These are phyloP conservation scores for Sandelia bainsii DNA, from an alignment of 2,797 vertebrate genomes.

Conservation along the genomic window DNA sequence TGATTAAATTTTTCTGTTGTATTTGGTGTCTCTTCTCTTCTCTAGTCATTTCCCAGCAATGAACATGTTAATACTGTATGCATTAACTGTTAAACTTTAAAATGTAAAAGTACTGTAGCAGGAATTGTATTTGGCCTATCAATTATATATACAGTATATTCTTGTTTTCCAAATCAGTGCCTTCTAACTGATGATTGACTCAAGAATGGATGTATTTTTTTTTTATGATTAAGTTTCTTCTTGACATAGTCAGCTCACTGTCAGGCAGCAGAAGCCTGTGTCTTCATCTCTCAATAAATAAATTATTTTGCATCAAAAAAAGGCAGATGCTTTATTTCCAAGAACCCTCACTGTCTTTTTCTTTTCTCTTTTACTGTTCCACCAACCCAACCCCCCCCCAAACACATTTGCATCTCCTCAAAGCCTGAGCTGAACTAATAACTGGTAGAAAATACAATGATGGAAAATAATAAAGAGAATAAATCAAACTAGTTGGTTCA, in stretches of 20 bases:
- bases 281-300: slow-evolving; percentile 54
- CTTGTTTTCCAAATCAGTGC: background rate
- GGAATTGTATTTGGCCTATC: background rate
- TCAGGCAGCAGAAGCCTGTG: slow-evolving; percentile 13
- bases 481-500: slow-evolving; percentile 17
- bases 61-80: background rate
- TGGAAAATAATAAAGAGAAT: slow-evolving; percentile 33
- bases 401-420: background rate
- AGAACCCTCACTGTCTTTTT: slow-evolving; percentile 15
- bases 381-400: background rate
- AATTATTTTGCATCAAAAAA: slow-evolving; percentile 33
- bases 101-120: background rate
- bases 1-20: background rate
- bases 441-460: slow-evolving; percentile 2
- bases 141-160: background rate
- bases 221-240: slow-evolving; percentile 46
- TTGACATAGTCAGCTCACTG: slow-evolving; percentile 29
- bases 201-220: slow-evolving; percentile 50
- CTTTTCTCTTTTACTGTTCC: background rate
- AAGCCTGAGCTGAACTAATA: slow-evolving; percentile 35
- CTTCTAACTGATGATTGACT: slow-evolving; percentile 26
- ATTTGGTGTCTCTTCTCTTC: too few relatives aligned
- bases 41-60: background rate
- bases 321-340: slow-evolving; percentile 36
- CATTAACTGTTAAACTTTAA: background rate